phyloP scores from a whole-genome alignment of 2,113 vertebrate genomes.

The Gymnarchus niloticus region DNA sequence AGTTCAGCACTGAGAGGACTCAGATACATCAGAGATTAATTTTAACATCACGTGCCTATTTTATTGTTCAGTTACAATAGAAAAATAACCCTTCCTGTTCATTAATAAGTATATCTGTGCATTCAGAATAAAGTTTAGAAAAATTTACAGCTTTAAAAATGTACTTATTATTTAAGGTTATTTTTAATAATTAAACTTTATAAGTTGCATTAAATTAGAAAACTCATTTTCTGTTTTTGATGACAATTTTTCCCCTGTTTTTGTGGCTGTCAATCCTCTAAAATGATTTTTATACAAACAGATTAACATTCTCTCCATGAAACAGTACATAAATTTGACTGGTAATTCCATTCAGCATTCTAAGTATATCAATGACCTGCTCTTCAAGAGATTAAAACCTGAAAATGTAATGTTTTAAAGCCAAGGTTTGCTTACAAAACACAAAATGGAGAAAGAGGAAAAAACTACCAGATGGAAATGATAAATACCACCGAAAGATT shows the following conservation, averaged over 20 bases:
- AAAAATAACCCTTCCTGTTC: not conserved
- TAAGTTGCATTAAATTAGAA: not conserved
- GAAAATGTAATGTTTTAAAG: not conserved
- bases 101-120: not conserved
- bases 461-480: not conserved
- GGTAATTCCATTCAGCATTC: not conserved
- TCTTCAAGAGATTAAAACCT: not conserved
- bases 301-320: not conserved
- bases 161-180: not conserved
- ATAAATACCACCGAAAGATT: not conserved
- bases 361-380: not conserved
- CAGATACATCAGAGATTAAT: too few relatives aligned
- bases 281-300: not conserved
- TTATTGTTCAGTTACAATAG: not conserved
- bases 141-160: not conserved
- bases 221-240: not conserved
- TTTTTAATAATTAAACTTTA: not conserved
- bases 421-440: conserved; percentile 10
- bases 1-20: too few relatives aligned
- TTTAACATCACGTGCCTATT: too few relatives aligned
- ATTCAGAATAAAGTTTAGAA: not conserved
- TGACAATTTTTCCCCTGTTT: not conserved
- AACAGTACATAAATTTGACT: not conserved
- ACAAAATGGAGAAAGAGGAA: not conserved
- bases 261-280: not conserved